These are phyloP conservation scores for Saccostrea cuccullata DNA, from an alignment of 1,140 invertebrate species.

Conservation along the genomic window DNA sequence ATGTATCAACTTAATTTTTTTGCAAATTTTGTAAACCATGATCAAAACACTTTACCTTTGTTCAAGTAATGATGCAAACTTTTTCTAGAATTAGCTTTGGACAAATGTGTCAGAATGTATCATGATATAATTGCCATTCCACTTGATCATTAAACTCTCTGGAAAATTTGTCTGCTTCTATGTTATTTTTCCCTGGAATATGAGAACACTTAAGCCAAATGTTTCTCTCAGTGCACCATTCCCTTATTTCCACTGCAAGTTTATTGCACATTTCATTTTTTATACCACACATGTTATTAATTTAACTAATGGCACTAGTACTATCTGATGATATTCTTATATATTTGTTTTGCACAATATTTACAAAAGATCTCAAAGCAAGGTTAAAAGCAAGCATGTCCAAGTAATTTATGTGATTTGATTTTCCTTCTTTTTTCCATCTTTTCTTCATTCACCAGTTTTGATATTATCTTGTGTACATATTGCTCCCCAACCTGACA, in stretches of 20 bases:
- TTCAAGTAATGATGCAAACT: constrained; percentile 46
- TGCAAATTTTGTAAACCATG: constrained; percentile 45
- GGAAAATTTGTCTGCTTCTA: constrained; percentile 26
- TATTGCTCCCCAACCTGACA: too few relatives aligned
- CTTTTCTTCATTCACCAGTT: too few relatives aligned
- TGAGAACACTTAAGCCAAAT: too few relatives aligned
- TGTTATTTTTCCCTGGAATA: neutral
- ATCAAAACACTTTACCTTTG: constrained; percentile 26
- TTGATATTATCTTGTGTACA: too few relatives aligned
- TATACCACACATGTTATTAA: constrained; percentile 48
- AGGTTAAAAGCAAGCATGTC: constrained; percentile 38
- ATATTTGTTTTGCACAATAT: constrained; percentile 41
- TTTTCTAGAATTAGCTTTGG: neutral
- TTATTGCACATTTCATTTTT: too few relatives aligned
- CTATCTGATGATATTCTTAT: too few relatives aligned
- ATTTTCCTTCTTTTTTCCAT: too few relatives aligned
- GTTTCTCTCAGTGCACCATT: too few relatives aligned
- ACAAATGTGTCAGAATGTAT: constrained; percentile 39
- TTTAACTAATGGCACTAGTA: constrained; percentile 48
- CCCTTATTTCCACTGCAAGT: too few relatives aligned
- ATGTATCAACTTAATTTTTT: constrained; percentile 44
- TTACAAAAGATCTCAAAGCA: constrained; percentile 25
- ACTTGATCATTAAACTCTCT: constrained; percentile 41
- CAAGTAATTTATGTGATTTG: too few relatives aligned
- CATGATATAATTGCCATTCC: constrained; percentile 48